These are phyloP conservation scores for Styela plicata DNA, from an alignment of 23 tunicate species.

Conservation along the genomic window DNA sequence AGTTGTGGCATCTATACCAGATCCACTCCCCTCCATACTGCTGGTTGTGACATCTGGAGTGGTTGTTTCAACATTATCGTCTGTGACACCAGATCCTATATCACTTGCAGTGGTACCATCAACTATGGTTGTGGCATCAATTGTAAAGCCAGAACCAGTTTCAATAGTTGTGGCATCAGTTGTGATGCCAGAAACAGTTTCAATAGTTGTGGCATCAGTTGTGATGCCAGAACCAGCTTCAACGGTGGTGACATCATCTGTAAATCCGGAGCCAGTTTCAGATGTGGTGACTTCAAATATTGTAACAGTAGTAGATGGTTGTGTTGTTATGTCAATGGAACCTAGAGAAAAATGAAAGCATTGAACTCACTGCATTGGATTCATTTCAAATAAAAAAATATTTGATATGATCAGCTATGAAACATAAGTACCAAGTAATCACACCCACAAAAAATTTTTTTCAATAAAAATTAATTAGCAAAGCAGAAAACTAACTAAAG, in stretches of 20 bases:
- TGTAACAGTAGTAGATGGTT: neutral
- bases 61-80: neutral
- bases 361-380: too few species aligned
- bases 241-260: neutral
- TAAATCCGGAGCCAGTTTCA: too few species aligned
- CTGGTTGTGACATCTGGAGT: neutral
- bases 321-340: neutral
- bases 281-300: neutral
- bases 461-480: too few species aligned
- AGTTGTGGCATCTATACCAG: neutral
- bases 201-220: neutral
- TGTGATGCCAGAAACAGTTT: neutral
- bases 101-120: neutral
- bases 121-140: neutral
- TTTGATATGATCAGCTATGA: too few species aligned
- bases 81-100: neutral
- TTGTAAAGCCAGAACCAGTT: neutral
- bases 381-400: too few species aligned
- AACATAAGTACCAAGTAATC: too few species aligned
- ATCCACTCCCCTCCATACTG: neutral
- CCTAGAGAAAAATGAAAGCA: neutral
- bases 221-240: neutral
- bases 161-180: neutral
- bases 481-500: too few species aligned
- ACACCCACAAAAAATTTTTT: too few species aligned